phyloP scores from a whole-genome alignment of 2,797 vertebrate genomes.

The Adrianichthys oophorus region DNA sequence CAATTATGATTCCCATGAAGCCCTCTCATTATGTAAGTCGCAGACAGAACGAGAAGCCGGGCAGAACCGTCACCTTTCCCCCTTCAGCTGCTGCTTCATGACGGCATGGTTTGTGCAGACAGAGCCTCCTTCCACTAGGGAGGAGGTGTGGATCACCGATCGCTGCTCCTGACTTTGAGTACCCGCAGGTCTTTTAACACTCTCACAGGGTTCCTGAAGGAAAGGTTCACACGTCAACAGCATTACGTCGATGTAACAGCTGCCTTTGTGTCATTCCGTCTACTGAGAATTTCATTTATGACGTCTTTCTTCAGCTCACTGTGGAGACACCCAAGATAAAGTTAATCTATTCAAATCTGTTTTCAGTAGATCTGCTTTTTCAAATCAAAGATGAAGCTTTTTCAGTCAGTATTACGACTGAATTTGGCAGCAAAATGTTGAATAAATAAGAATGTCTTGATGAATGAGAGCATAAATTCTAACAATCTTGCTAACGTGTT shows the following conservation, averaged over 20 bases:
- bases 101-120: constrained; percentile 61
- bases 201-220: constrained; percentile 32
- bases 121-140: constrained; percentile 43
- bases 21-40: constrained; percentile 56
- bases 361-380: background rate
- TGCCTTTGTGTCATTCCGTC: no score
- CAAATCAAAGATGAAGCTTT: background rate
- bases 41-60: constrained; percentile 24
- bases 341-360: no score
- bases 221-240: constrained; percentile 15
- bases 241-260: no score
- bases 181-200: constrained; percentile 25
- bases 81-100: constrained; percentile 50
- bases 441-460: background rate
- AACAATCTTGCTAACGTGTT: constrained; percentile 39
- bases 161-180: constrained; percentile 54
- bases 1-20: constrained; percentile 69
- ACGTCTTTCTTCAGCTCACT: no score
- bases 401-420: background rate
- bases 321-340: no score
- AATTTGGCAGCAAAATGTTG: background rate
- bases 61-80: constrained; percentile 74
- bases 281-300: no score
- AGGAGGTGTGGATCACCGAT: constrained; percentile 55
- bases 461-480: constrained; percentile 34